Evolutionary conservation across 2,113 vertebrate genomes (phyloP), one percentile per base, ranked within the genome.

Genomic region (Oncorhynchus kisutch): DNA sequence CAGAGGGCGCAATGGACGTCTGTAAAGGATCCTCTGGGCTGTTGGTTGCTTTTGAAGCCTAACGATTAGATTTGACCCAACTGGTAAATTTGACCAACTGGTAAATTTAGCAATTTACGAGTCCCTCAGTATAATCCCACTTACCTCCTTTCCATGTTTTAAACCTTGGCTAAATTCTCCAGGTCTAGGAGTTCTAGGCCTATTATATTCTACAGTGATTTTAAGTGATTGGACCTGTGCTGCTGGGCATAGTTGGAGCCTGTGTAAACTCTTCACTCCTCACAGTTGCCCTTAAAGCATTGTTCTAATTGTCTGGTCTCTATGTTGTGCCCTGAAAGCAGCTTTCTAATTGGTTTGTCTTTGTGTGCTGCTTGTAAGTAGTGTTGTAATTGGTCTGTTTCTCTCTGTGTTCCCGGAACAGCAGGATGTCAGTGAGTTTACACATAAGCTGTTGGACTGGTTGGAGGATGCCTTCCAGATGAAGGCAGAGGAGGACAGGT

Each of bases 401-500:
- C 16, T 60, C 25, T 60, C 25, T 57, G 22, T 31, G 12, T 24
- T 82, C 39, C 27, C 25, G 83, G 79, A 86, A 91, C 93, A 99
- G 97, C 97, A 99, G 95, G 97, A 99, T 1, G 97, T 99, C 78
- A 99, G 97, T 78, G 97, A 99, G 90, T 99, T 99, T 89, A 99
- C 97, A 74, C 97, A 99, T 90, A 99, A 98, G 84, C 94, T 99
- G 77, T 83, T 99, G 85, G 97, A 99, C 85, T 99, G 97, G 97
- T 91, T 99, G 89, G 97, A 99, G 92, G 97, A 98, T 70, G 97
- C 97, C 81, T 99, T 99, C 89, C 96, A 99, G 93, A 97, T 97
- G 89, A 97, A 97, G 92, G 95, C 96, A 72, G 97, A 98, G 87
- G 97, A 99, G 77, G 96, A 97, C 81, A 86, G 92, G 93, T 94